phyloP scores from a whole-genome alignment of 2,888 invertebrate species.

The Calephelis perditalis region DNA sequence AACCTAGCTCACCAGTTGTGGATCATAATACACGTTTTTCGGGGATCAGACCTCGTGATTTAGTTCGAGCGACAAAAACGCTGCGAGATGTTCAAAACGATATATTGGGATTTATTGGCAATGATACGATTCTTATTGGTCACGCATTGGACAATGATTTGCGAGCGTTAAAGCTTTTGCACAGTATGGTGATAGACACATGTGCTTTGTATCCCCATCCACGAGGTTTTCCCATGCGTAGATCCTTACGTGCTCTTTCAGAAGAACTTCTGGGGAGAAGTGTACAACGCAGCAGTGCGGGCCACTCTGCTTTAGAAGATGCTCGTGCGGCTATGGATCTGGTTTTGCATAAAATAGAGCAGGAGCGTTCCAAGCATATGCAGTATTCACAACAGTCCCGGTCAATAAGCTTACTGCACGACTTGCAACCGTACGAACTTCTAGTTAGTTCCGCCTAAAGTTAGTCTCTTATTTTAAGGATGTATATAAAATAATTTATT shows the following conservation, averaged over 20 bases:
- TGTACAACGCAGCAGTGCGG: conserved; percentile 84
- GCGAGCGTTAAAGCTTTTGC: conserved; percentile 89
- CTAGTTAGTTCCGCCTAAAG: conserved; percentile 65
- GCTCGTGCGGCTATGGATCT: conserved; percentile 93
- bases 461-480: conserved; percentile 17
- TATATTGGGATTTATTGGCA: conserved; percentile 86
- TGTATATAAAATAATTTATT: conserved; percentile 21
- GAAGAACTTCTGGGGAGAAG: conserved; percentile 84
- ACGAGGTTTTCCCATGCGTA: conserved; percentile 88
- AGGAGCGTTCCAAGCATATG: conserved; percentile 37
- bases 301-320: conserved; percentile 97
- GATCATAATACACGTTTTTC: conserved; percentile 98
- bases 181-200: conserved; percentile 92
- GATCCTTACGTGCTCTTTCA: conserved; percentile 89
- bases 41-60: conserved; percentile 85
- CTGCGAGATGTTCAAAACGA: conserved; percentile 91
- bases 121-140: conserved; percentile 94
- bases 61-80: conserved; percentile 81
- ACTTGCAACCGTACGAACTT: conserved; percentile 66
- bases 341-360: conserved; percentile 85
- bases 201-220: conserved; percentile 92
- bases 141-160: conserved; percentile 97
- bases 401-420: conserved; percentile 38
- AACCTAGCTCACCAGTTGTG: conserved; percentile 88
- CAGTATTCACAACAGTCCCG: not conserved